Conservation (phyloP, 2,888 invertebrate genomes). For the Tipula unca region DNA sequence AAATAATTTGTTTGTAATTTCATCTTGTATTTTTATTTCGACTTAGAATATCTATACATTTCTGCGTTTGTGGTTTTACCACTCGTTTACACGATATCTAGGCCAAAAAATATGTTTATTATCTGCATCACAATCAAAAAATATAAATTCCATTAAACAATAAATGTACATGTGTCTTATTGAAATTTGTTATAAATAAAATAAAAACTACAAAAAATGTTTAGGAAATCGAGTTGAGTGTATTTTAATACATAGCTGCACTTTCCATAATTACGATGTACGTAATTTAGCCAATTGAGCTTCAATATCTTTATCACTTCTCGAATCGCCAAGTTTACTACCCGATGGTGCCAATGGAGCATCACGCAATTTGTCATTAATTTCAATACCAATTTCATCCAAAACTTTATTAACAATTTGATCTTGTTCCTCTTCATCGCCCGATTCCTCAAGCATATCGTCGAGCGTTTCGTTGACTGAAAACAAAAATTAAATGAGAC, state of each 20-base stretch:
- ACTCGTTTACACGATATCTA: background rate
- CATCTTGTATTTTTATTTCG: background rate
- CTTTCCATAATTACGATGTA: conserved; percentile 33
- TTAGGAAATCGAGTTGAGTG: background rate
- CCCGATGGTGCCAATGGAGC: conserved; percentile 52
- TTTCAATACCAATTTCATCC: conserved; percentile 96
- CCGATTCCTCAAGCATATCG: conserved; percentile 80
- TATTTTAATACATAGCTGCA: background rate
- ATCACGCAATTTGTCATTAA: conserved; percentile 71
- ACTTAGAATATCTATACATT: background rate
- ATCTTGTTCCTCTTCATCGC: conserved; percentile 83
- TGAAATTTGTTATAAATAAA: background rate
- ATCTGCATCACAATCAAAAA: background rate
- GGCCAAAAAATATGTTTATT: background rate
- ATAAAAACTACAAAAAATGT: background rate
- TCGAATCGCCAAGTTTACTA: conserved; percentile 47
- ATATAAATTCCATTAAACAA: background rate
- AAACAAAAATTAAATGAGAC: background rate
- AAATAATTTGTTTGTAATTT: background rate
- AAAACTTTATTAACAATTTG: conserved; percentile 81
- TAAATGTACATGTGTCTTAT: background rate
- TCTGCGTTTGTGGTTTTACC: background rate
- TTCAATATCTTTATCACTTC: conserved; percentile 61
- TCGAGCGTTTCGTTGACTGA: conserved; percentile 83
- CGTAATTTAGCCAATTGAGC: conserved; percentile 59